Evolutionary conservation across 2,797 vertebrate species (phyloP), one percentile per base, ranked within the genome.

Genomic region (Crypturellus tataupa): DNA sequence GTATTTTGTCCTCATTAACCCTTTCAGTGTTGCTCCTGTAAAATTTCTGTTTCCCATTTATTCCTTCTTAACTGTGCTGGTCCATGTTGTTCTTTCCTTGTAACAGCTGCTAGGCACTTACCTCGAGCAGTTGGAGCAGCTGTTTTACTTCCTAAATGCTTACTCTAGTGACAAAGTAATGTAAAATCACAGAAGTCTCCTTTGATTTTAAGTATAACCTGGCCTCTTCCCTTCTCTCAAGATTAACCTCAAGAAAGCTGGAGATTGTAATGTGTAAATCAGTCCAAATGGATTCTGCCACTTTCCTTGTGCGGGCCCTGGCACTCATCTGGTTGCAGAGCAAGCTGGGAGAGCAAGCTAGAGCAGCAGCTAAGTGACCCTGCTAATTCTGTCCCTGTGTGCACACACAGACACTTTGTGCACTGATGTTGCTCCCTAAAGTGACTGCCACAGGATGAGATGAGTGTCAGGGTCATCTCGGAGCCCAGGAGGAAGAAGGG

Each of bases 1-100:
- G 40, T 83, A 37, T 53, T 85, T 93, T 89, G 47, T 56, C 87
- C 40, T 77, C 83, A 42, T 67, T 95, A 89, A 85, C 56, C 35
- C 56, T 92, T 91, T 58, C 77, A 60, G 16, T 71, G 37, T 68
- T 94, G 47, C 47, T 85, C 81, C 58, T 82, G 17, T 73, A 55
- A 46, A 70, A 27, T 33, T 69, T 53, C 2, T 37, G 3, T 71
- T 20, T 80, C 39, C 87, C 51, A 44, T 84, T 29, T 16, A 92
- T 82, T 29, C n/a, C 35, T 49, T 85, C 47, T 68, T 70, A 35
- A 39, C 25, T 16, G 14, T 46, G 5, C 11, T 20, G 72, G 46
- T 10, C 53, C 10, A 3, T 2, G 1, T 77, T 42, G 59, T 59
- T 81, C 29, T 18, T 76, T 75, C 40, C 53, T 83, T 85, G 35